Percentiles rank a stretch among this genome's conserved stretches.
phyloP scores from a whole-genome alignment of 2,113 vertebrate species.

The Galeopterus variegatus region DNA sequence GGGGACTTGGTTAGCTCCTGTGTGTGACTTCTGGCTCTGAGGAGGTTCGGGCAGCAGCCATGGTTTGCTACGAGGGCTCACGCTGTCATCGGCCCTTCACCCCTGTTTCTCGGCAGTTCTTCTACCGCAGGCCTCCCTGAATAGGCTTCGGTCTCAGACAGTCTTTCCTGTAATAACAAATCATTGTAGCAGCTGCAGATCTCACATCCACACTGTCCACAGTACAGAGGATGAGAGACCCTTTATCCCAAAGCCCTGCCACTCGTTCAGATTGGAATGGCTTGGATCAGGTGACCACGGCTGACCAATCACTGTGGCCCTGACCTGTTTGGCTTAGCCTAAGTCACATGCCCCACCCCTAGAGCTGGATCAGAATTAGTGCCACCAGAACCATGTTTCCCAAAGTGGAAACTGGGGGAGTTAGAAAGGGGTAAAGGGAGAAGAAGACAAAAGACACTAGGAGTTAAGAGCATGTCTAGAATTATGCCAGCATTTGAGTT shows the following conservation, averaged over 20 bases:
- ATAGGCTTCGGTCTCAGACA: neutral
- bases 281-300: neutral
- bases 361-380: fast-evolving
- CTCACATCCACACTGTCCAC: neutral
- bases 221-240: fast-evolving
- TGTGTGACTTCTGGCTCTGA: neutral
- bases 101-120: neutral
- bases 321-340: neutral
- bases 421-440: neutral
- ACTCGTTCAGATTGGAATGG: fast-evolving
- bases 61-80: neutral
- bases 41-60: fast-evolving
- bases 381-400: neutral
- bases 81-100: too few relatives aligned
- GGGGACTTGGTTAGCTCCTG: neutral
- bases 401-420: neutral
- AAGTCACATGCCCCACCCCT: neutral
- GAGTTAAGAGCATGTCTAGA: neutral
- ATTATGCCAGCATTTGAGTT: neutral
- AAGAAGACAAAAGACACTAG: neutral
- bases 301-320: neutral
- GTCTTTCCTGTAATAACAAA: neutral
- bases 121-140: neutral
- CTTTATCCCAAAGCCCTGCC: neutral
- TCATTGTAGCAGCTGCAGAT: neutral